Percentiles rank a stretch among this genome's conserved stretches.
phyloP scores from a whole-genome alignment of 1,140 invertebrate genomes.

The Radopholus similis region DNA sequence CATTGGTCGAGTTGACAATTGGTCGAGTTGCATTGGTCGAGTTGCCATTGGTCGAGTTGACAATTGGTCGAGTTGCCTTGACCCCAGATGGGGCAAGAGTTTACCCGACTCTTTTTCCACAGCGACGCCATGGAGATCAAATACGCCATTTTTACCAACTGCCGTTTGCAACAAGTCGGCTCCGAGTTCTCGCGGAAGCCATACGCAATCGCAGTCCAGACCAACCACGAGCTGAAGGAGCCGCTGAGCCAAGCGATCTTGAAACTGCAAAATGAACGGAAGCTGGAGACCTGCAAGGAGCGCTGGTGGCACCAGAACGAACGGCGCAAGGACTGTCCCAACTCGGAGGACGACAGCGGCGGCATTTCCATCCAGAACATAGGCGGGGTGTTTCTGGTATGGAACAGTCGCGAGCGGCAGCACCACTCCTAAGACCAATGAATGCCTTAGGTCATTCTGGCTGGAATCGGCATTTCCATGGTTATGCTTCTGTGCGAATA shows the following conservation, averaged over 20 bases:
- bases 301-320: conserved; percentile 89
- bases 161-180: conserved; percentile 81
- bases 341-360: conserved; percentile 83
- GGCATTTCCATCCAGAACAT: conserved; percentile 92
- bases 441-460: conserved; percentile 72
- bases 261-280: conserved; percentile 81
- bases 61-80: too few relatives aligned
- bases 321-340: conserved; percentile 74
- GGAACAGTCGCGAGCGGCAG: background rate
- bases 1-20: too few relatives aligned
- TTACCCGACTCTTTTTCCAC: conserved; percentile 19
- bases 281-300: conserved; percentile 86
- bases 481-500: conserved; percentile 87
- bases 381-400: conserved; percentile 83
- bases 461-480: conserved; percentile 83
- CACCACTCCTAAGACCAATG: background rate
- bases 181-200: conserved; percentile 95
- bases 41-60: too few relatives aligned
- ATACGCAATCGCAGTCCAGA: conserved; percentile 89
- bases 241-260: conserved; percentile 71
- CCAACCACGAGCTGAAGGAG: conserved; percentile 65
- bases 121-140: conserved; percentile 86
- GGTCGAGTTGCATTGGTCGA: too few relatives aligned
- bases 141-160: conserved; percentile 79
- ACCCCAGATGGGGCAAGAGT: too few relatives aligned